Percentiles rank a stretch among this genome's conserved stretches.
Conservation (phyloP, 2,888 invertebrate genomes). For the Mylabris sibirica region DNA sequence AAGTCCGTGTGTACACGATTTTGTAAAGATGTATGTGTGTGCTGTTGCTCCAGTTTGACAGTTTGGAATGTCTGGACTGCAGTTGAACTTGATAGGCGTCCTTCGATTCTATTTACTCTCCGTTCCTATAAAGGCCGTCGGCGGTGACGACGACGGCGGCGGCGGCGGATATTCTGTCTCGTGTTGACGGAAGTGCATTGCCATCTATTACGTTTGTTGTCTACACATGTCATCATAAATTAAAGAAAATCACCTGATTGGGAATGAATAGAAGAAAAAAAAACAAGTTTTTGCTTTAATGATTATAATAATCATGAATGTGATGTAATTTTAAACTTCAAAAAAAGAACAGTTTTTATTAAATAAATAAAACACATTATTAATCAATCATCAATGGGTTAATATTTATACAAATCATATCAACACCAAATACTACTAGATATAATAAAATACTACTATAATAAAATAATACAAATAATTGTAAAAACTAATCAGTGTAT, state of each 20-base stretch:
- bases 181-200: neutral
- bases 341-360: conserved; percentile 22
- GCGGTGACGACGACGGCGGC: neutral
- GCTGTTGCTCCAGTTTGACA: neutral
- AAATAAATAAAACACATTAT: conserved; percentile 4
- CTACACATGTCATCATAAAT: conserved; percentile 1
- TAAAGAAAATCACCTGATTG: neutral
- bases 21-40: neutral
- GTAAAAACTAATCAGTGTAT: conserved; percentile 28
- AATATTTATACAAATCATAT: conserved; percentile 25
- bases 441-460: no score
- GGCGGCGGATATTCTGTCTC: neutral
- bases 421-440: conserved; percentile 17
- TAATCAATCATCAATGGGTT: neutral
- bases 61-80: conserved; percentile 6
- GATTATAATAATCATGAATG: neutral
- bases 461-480: conserved; percentile 18
- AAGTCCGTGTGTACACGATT: neutral
- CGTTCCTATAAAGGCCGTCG: neutral
- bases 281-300: neutral
- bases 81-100: conserved; percentile 9
- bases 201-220: conserved; percentile 5
- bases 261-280: neutral
- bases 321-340: neutral
- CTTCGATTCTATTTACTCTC: neutral